phyloP scores from a whole-genome alignment of 2,888 invertebrate species.

The Diabrotica balteata region DNA sequence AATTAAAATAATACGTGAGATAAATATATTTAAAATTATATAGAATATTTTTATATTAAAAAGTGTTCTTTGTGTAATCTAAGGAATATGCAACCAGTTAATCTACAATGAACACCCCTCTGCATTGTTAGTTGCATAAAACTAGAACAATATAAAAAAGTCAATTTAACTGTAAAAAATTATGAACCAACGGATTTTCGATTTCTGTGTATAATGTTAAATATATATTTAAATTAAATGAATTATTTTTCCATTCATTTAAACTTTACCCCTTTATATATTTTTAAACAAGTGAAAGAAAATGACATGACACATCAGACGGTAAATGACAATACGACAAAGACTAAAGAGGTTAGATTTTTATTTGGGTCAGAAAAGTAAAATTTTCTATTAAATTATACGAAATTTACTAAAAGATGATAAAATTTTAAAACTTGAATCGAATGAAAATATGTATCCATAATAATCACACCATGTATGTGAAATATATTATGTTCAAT shows the following conservation, averaged over 20 bases:
- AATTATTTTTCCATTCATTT: conserved; percentile 4
- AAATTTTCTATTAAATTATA: conserved; percentile 36
- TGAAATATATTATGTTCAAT: conserved; percentile 19
- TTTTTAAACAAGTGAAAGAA: conserved; percentile 11
- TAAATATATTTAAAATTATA: too few relatives aligned
- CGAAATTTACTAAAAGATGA: conserved; percentile 22
- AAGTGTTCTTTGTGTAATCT: too few relatives aligned
- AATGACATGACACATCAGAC: conserved; percentile 11
- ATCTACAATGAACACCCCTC: too few relatives aligned
- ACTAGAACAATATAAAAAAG: too few relatives aligned
- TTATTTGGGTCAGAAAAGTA: conserved; percentile 44
- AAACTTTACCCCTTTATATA: conserved; percentile 11
- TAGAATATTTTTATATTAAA: too few relatives aligned
- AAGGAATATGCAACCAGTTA: too few relatives aligned
- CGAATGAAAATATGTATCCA: conserved; percentile 2
- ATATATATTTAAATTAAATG: too few relatives aligned
- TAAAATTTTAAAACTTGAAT: conserved; percentile 7
- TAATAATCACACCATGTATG: conserved; percentile 21
- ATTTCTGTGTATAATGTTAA: too few relatives aligned
- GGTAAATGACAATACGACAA: conserved; percentile 13
- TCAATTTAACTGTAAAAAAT: too few relatives aligned
- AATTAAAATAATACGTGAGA: too few relatives aligned
- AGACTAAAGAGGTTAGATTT: conserved; percentile 43
- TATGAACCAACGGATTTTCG: too few relatives aligned
- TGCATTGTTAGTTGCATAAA: too few relatives aligned